A percentile compares a stretch with the other conserved stretches of the same genome.
Conservation (phyloP, 1,140 invertebrate species). For the Drosophila pallidifrons region DNA sequence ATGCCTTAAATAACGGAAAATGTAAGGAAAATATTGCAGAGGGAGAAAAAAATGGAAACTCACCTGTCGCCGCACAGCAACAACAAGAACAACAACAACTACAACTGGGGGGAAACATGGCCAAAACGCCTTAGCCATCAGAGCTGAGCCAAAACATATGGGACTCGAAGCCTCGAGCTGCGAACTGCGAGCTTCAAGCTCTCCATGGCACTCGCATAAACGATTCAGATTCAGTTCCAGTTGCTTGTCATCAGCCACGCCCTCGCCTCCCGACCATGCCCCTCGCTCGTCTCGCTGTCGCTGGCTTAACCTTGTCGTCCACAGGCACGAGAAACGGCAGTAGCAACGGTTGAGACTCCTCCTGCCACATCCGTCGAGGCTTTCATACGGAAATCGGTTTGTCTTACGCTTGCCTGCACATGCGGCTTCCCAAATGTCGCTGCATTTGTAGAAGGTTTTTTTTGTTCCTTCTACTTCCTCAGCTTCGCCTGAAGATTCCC, state of each 20-base stretch:
- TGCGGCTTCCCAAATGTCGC: constrained; percentile 49
- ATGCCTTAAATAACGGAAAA: constrained; percentile 59
- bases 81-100: constrained; percentile 10
- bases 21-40: constrained; percentile 15
- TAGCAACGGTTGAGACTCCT: constrained; percentile 20
- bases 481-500: background rate
- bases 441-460: constrained; percentile 56
- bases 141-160: constrained; percentile 27
- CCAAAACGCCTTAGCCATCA: constrained; percentile 50
- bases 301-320: constrained; percentile 69
- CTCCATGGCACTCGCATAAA: constrained; percentile 52
- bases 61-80: constrained; percentile 64
- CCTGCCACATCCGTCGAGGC: constrained; percentile 53
- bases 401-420: constrained; percentile 70
- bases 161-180: background rate
- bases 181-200: background rate
- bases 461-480: constrained; percentile 6
- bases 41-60: constrained; percentile 60
- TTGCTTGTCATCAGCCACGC: constrained; percentile 16
- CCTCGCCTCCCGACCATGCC: background rate
- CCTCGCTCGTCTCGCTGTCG: background rate
- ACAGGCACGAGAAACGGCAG: constrained; percentile 17
- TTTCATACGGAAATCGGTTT: constrained; percentile 73
- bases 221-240: constrained; percentile 59
- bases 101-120: constrained; percentile 40